A percentile compares a stretch with the other conserved stretches of the same genome.
phyloP scores from a whole-genome alignment of 2,888 invertebrate species.

The Antheraea yamamai region DNA sequence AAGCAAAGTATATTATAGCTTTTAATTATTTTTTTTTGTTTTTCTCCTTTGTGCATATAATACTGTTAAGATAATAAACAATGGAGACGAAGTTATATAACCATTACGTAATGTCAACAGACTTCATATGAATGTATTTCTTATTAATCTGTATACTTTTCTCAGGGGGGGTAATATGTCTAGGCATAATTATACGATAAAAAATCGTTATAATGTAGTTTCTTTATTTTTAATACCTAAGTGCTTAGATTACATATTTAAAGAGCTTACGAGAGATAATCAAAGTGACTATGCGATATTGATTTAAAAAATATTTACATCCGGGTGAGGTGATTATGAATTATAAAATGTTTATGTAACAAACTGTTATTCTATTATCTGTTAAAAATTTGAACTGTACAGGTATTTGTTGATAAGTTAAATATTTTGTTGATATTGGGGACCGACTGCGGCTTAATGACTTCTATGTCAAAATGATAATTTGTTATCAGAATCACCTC shows the following conservation, averaged over 20 bases:
- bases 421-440: not conserved
- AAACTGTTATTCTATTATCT: not conserved
- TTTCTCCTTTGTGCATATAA: no score
- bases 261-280: not conserved
- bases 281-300: not conserved
- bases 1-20: no score
- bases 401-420: not conserved
- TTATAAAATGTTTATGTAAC: not conserved
- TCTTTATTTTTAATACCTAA: not conserved
- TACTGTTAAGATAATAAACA: no score
- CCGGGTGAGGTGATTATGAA: not conserved
- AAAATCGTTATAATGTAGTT: not conserved
- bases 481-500: no score
- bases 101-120: not conserved
- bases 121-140: not conserved
- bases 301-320: not conserved
- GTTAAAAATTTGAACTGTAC: not conserved
- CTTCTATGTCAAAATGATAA: no score
- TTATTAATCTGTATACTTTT: not conserved
- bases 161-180: not conserved
- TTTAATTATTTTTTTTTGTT: no score
- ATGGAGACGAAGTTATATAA: no score
- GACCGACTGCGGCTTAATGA: not conserved
- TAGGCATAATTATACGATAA: slow-evolving; percentile 1
- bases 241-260: not conserved